Evolutionary conservation across 2,888 invertebrate species (phyloP), one percentile per base, ranked within the genome.

Genomic region (Lordiphosa andalusiaca): DNA sequence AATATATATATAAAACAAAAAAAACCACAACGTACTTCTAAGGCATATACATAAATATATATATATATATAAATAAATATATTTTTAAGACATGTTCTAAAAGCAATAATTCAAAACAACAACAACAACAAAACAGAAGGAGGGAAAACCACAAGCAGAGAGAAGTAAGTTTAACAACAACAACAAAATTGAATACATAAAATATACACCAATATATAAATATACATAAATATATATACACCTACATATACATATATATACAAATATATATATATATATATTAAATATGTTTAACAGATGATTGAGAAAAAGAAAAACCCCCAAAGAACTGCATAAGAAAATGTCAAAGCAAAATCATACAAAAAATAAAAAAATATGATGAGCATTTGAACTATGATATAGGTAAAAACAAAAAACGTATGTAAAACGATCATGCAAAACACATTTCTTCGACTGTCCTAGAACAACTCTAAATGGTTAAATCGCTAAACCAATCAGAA

Each of bases 51-150:
- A 68, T 58, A 71, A 46, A 69, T 50, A 73, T 52, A 67, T 42
- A 71, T 53, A 16, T 16, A 16, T 16, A 16, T 16, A 70, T 47
- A 58, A 36, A 67, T 21, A 71, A 76, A 74, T 73, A 76, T 70
- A 84, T 78, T 86, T 86, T 84, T 88, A 88, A 88, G 88, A 81
- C 78, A 88, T 83, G 85, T 88, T 88, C 88, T 88, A 88, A 87
- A 88, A 88, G 88, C 88, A 88, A 88, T 88, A 88, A 86, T 84
- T 81, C 70, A 83, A 85, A 87, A 86, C 77, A 87, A 84, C 84
- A 85, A 84, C 84, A 85, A 81, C 62, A 78, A 68, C 19, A 69
- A 58, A 55, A 33, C 37, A 35, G 13, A 48, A 44, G 21, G 42
- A 60, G 50, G 54, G 57, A 50, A 47, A 55, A 65, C 39, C 41